Conservation (phyloP, 2,113 vertebrate species). For the Ailuropoda melanoleuca region DNA sequence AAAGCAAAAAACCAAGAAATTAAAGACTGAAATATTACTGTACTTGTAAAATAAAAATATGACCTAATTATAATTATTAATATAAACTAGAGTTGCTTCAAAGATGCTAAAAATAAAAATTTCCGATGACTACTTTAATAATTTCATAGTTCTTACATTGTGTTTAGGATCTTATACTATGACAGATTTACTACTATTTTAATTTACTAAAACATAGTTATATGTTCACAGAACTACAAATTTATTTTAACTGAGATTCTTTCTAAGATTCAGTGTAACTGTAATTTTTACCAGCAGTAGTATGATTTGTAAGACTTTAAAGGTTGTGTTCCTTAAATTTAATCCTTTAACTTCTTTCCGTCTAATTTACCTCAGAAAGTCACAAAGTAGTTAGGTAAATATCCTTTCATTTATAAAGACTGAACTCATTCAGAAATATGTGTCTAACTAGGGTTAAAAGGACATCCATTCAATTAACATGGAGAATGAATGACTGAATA, state of each 20-base stretch:
- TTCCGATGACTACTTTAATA: slow-evolving; percentile 67
- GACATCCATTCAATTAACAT: not conserved
- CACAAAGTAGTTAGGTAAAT: not conserved
- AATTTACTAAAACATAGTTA: slow-evolving; percentile 73
- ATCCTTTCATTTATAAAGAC: not conserved
- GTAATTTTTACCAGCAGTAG: not conserved
- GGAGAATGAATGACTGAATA: not conserved
- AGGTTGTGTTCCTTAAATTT: slow-evolving; percentile 11
- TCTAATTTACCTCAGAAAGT: not conserved
- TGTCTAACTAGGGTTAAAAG: not conserved
- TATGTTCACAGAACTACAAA: slow-evolving; percentile 65
- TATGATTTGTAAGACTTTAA: not conserved
- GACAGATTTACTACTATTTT: slow-evolving; percentile 73
- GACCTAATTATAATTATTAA: slow-evolving; percentile 68
- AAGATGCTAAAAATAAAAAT: slow-evolving; percentile 69
- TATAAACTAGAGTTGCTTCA: slow-evolving; percentile 63
- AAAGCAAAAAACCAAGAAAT: slow-evolving; percentile 63
- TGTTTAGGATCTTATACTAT: slow-evolving; percentile 44
- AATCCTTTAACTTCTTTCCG: slow-evolving; percentile 9
- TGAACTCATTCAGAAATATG: not conserved
- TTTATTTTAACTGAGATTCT: slow-evolving; percentile 74
- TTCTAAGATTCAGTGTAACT: not conserved
- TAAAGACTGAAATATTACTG: slow-evolving; percentile 31
- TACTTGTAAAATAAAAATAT: slow-evolving; percentile 46
- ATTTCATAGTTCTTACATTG: slow-evolving; percentile 60